A percentile compares a stretch with the other conserved stretches of the same genome.
These are phyloP conservation scores for Pterocles burchelli DNA, from an alignment of 2,113 vertebrate species.

Conservation along the genomic window DNA sequence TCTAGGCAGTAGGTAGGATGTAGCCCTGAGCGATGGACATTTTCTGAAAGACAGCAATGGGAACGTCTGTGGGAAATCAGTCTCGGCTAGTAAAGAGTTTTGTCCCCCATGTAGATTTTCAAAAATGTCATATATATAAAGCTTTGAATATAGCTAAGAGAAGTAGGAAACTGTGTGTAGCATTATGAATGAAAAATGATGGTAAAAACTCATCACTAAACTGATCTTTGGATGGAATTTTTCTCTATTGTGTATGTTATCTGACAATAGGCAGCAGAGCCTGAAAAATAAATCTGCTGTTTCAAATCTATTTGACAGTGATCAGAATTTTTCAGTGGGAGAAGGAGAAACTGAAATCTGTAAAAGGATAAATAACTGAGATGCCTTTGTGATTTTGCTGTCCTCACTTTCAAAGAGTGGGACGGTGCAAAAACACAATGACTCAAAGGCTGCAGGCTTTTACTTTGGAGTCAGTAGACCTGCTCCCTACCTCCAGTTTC, in stretches of 20 bases:
- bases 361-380: neutral
- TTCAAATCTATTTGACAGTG: slow-evolving; percentile 13
- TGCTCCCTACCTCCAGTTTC: neutral
- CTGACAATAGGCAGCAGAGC: slow-evolving; percentile 37
- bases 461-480: neutral
- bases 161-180: neutral
- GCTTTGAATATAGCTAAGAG: neutral
- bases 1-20: neutral
- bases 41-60: neutral
- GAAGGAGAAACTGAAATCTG: neutral
- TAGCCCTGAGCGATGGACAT: neutral
- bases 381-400: neutral
- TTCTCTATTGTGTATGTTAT: slow-evolving; percentile 1
- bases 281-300: slow-evolving; percentile 33
- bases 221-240: slow-evolving; percentile 36
- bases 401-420: neutral
- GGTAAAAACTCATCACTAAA: slow-evolving; percentile 33
- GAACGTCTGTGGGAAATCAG: neutral
- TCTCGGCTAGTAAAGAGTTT: neutral
- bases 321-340: neutral
- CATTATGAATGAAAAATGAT: slow-evolving; percentile 32
- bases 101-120: neutral
- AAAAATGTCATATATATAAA: neutral
- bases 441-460: neutral
- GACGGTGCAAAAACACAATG: neutral